phyloP scores from a whole-genome alignment of 2,113 vertebrate genomes.

The Lucifuga dentata region DNA sequence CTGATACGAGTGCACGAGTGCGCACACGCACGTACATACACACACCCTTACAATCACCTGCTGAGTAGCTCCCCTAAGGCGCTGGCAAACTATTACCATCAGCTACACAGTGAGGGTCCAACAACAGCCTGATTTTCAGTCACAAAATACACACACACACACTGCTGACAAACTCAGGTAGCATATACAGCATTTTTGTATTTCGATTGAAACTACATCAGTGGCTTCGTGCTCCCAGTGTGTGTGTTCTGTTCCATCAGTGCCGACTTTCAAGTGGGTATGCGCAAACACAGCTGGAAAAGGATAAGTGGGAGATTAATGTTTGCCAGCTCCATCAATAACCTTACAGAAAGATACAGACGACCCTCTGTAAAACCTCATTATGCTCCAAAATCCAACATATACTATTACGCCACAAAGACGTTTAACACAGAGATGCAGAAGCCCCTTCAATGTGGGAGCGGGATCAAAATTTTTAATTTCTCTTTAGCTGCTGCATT shows the following conservation, averaged over 20 bases:
- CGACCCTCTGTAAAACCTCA: slow-evolving; percentile 3
- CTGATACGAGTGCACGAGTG: slow-evolving; percentile 54
- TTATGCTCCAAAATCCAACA: slow-evolving; percentile 6
- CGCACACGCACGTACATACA: slow-evolving; percentile 6
- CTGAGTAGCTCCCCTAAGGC: slow-evolving; percentile 71
- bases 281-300: slow-evolving; percentile 34
- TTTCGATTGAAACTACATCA: slow-evolving; percentile 51
- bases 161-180: slow-evolving; percentile 10
- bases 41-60: slow-evolving; percentile 39
- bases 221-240: slow-evolving; percentile 1
- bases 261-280: slow-evolving; percentile 38
- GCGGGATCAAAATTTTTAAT: too few species aligned
- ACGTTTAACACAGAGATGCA: background rate
- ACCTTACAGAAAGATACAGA: slow-evolving; percentile 34
- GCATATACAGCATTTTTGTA: slow-evolving; percentile 35
- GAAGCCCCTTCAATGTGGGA: too few species aligned
- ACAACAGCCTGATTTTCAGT: slow-evolving; percentile 69
- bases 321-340: slow-evolving; percentile 16
- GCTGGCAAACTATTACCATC: slow-evolving; percentile 77
- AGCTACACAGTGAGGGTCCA: slow-evolving; percentile 68
- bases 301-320: slow-evolving; percentile 36
- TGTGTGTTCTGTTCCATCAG: slow-evolving; percentile 37
- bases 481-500: too few species aligned
- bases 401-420: background rate
- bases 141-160: slow-evolving; percentile 44